Evolutionary conservation across 2,113 vertebrate species (phyloP).

Genomic region (Ramphastos sulfuratus): DNA sequence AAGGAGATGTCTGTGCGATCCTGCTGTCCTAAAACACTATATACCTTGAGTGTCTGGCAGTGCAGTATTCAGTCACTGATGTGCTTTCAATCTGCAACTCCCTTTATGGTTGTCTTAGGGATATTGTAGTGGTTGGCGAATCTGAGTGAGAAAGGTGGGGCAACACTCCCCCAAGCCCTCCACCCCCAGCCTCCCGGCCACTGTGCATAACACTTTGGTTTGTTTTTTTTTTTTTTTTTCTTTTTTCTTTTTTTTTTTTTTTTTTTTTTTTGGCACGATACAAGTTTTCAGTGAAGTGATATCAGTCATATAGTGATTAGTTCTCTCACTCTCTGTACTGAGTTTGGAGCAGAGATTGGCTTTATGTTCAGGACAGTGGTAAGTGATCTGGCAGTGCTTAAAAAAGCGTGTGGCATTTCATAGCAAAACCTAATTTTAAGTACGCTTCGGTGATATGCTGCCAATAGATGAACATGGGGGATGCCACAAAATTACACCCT

Average conservation of each 20-base stretch:
- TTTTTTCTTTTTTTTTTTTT: no score
- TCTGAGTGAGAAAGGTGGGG: neutral
- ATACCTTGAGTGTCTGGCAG: neutral
- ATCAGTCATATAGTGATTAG: rapidly evolving
- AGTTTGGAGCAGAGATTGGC: neutral
- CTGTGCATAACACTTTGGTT: neutral
- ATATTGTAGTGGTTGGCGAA: neutral
- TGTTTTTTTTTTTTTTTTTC: no score
- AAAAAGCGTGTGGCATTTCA: neutral
- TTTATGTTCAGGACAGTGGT: neutral
- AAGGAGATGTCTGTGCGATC: neutral
- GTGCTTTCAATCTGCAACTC: no score
- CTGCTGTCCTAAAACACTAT: neutral
- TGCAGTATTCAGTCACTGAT: neutral
- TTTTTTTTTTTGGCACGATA: no score
- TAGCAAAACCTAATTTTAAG: conserved; percentile 22
- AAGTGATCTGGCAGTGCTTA: neutral
- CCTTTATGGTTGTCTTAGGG: neutral
- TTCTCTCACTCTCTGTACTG: neutral
- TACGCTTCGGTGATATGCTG: neutral
- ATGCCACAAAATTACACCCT: conserved; percentile 10
- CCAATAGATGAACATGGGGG: neutral
- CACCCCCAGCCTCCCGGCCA: neutral
- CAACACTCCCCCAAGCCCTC: no score
- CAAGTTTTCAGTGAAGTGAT: neutral